A percentile compares a stretch with the other conserved stretches of the same genome.
Conservation (phyloP, 2,113 vertebrate species). For the Gnathonemus echidnorhynchus region DNA sequence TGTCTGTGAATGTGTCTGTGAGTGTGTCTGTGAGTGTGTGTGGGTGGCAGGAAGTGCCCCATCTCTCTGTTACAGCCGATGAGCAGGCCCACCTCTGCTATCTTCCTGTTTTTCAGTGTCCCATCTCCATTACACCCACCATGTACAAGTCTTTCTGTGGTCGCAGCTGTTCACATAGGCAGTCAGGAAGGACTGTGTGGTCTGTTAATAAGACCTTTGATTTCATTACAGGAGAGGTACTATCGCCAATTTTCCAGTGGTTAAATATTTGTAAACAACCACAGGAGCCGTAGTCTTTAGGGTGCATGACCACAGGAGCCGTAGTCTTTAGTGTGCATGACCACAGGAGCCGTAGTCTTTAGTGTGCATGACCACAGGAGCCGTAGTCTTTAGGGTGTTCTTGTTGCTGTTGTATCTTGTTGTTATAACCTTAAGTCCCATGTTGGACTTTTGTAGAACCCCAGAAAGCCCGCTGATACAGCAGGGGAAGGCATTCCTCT, state of each 20-base stretch:
- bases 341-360: neutral
- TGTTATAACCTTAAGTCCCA: neutral
- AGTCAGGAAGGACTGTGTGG: neutral
- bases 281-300: neutral
- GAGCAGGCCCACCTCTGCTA: neutral
- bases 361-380: neutral
- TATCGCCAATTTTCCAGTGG: neutral
- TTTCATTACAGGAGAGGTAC: neutral
- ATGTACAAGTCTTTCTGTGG: neutral
- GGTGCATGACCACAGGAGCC: neutral
- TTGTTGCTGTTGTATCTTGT: neutral
- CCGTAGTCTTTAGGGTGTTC: neutral
- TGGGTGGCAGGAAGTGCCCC: neutral
- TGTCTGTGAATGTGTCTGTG: neutral
- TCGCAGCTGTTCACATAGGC: neutral
- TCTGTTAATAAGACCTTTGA: neutral
- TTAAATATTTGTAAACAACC: neutral
- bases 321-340: neutral
- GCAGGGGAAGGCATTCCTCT: neutral
- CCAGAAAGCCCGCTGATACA: neutral
- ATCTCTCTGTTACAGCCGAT: neutral
- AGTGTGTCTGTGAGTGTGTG: neutral
- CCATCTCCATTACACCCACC: neutral
- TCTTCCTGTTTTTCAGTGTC: neutral
- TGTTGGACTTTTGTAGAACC: neutral